Percentiles rank a stretch among this genome's conserved stretches.
Conservation (phyloP, 2,113 vertebrate species). For the Solenodon paradoxus region DNA sequence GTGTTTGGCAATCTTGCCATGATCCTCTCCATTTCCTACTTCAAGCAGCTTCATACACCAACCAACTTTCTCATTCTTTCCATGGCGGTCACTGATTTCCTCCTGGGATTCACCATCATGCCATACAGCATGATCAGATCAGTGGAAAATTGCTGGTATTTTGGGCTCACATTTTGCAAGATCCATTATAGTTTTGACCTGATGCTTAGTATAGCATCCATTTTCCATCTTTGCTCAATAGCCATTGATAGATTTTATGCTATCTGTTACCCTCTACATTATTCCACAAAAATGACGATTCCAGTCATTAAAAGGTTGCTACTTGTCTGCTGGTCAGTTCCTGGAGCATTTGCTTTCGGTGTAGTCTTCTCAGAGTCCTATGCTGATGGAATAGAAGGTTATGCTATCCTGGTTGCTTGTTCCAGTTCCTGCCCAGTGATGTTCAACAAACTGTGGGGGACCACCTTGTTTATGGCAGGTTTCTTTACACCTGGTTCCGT, state of each 20-base stretch:
- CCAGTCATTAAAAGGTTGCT: conserved; percentile 2
- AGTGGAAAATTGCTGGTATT: conserved; percentile 80
- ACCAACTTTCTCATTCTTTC: conserved; percentile 81
- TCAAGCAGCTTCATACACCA: conserved; percentile 80
- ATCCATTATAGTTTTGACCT: conserved; percentile 79
- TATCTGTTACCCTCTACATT: conserved; percentile 75
- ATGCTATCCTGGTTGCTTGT: conserved; percentile 68
- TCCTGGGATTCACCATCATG: conserved; percentile 78
- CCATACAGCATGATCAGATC: conserved; percentile 80
- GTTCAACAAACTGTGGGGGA: conserved; percentile 79
- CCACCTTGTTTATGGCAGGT: conserved; percentile 71
- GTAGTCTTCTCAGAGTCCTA: conserved; percentile 77
- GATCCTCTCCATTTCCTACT: conserved; percentile 76
- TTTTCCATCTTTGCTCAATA: conserved; percentile 79
- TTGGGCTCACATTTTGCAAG: conserved; percentile 78
- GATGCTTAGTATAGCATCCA: conserved; percentile 80
- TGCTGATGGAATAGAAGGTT: conserved; percentile 71
- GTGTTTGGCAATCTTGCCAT: conserved; percentile 78
- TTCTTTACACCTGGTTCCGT: conserved; percentile 78
- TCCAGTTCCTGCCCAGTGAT: conserved; percentile 66
- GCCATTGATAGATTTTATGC: conserved; percentile 76
- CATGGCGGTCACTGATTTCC: conserved; percentile 75
- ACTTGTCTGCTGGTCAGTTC: conserved; percentile 70
- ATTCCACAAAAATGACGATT: conserved; percentile 63
- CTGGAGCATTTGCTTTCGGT: conserved; percentile 69